Conservation (phyloP, 2,797 vertebrate species). For the Acipenser oxyrinchus region DNA sequence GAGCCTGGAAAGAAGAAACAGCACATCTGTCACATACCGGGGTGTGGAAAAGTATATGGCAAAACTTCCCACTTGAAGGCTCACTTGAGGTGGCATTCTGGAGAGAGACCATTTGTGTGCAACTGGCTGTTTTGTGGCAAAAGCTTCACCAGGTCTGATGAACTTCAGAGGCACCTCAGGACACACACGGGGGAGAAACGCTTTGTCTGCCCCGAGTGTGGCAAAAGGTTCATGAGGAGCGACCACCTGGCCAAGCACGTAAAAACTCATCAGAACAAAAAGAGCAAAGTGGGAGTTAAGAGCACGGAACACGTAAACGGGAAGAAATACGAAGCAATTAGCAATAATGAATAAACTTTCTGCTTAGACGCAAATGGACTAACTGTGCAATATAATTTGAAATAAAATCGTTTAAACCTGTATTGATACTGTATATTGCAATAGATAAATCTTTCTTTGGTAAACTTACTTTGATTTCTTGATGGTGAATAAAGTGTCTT, state of each 20-base stretch:
- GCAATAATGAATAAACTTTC: conserved; percentile 34
- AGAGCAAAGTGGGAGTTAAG: conserved; percentile 74
- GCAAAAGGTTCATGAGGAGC: conserved; percentile 96
- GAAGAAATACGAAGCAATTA: conserved; percentile 74
- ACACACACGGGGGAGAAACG: conserved; percentile 96
- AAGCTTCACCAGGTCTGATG: conserved; percentile 90
- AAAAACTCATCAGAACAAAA: conserved; percentile 96
- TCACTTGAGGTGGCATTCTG: conserved; percentile 93
- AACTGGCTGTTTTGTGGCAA: conserved; percentile 97
- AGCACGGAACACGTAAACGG: conserved; percentile 70
- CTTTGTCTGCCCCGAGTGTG: conserved; percentile 89
- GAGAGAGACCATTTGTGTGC: conserved; percentile 91
- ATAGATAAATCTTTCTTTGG: not conserved
- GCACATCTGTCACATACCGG: conserved; percentile 89
- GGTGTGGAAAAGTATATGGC: conserved; percentile 92
- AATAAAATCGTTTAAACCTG: conserved; percentile 29
- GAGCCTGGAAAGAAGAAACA: conserved; percentile 97
- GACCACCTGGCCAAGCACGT: conserved; percentile 94
- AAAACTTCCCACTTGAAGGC: conserved; percentile 96
- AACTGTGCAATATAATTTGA: conserved; percentile 48
- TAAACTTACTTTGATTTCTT: not conserved
- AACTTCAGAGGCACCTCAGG: conserved; percentile 93
- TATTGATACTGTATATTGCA: conserved; percentile 34
- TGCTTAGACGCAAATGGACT: conserved; percentile 11
- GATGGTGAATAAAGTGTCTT: not conserved